Evolutionary conservation across 2,113 vertebrate genomes (phyloP).

Genomic region (Plotosus lineatus): DNA sequence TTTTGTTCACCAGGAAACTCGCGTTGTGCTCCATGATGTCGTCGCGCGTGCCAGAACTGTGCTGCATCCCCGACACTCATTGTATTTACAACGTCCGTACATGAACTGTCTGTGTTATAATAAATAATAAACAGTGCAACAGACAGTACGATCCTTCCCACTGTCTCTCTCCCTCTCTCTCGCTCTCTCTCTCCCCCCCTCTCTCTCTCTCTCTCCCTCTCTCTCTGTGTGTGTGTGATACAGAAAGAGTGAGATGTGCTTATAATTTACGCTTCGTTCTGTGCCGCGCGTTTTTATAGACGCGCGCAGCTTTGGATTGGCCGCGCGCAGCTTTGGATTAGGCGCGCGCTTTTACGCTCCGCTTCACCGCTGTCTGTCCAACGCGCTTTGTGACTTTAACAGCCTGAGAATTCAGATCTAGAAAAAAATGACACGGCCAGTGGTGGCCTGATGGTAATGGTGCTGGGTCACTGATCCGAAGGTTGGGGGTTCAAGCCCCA

Average conservation of each 20-base stretch:
- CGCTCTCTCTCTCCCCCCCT: not conserved
- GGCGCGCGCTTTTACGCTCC: not conserved
- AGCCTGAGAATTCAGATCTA: not conserved
- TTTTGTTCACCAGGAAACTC: constrained; percentile 67
- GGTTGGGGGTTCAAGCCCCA: too few species aligned
- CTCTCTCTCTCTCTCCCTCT: not conserved
- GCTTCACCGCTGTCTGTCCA: not conserved
- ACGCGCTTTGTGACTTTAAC: not conserved
- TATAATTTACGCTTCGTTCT: not conserved
- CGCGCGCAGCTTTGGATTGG: not conserved
- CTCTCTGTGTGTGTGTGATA: too few species aligned
- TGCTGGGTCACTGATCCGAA: too few species aligned
- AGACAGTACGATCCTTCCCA: too few species aligned
- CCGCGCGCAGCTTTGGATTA: not conserved
- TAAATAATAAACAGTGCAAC: not conserved
- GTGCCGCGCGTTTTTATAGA: constrained; percentile 48
- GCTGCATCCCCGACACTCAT: constrained; percentile 55
- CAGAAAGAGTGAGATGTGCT: not conserved
- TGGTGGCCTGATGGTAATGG: too few species aligned
- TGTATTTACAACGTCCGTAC: constrained; percentile 29
- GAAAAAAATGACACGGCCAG: too few species aligned
- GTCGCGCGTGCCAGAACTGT: constrained; percentile 59
- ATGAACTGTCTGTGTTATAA: too few species aligned
- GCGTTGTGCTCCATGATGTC: constrained; percentile 52
- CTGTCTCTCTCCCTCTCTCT: too few species aligned